Evolutionary conservation across 2,113 vertebrate genomes (phyloP), one percentile per base, ranked within the genome.

Genomic region (Sylvia atricapilla): DNA sequence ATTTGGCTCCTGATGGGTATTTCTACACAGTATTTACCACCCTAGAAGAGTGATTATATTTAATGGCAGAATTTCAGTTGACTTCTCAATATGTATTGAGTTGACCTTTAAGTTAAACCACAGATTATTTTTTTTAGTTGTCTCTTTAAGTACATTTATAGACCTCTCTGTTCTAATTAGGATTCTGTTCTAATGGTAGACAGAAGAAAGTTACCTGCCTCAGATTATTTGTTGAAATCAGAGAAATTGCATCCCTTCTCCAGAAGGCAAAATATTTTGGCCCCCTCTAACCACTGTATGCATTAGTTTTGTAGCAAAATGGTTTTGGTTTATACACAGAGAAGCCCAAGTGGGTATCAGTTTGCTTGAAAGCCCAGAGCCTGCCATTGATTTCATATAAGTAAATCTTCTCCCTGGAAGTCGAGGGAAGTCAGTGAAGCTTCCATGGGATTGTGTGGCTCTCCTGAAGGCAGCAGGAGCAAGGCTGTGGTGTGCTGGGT

Each of bases 61-160:
- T 96, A 96, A 95, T 84, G 92, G 73, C 56, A 94, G 92, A 89
- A 93, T 94, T 96, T 96, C 95, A 82, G 94, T 96, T 97, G 95
- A 95, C 95, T 96, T 96, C 92, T 96, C 94, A 89, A 68, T 96
- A 97, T 97, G 84, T 82, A 95, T 96, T 96, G 94, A 81, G 80
- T 78, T 96, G 95, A 97, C 95, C 96, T 96, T 97, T 94, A 96
- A 88, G 94, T 96, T 96, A 95, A 97, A 94, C 80, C 84, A 79
- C 89, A 94, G 90, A 91, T 95, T 97, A 96, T 82, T 93, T 94
- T 90, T 97, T 96, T 94, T 93, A 89, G 91, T 96, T 94, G 93
- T 90, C 92, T 84, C 63, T 86, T 93, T 87, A 92, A 96, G 90
- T 84, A 81, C 88, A 47, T 97, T 97, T 96, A 96, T 94, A 95